phyloP scores from a whole-genome alignment of 1,140 invertebrate species.

The Pomacea maculata region DNA sequence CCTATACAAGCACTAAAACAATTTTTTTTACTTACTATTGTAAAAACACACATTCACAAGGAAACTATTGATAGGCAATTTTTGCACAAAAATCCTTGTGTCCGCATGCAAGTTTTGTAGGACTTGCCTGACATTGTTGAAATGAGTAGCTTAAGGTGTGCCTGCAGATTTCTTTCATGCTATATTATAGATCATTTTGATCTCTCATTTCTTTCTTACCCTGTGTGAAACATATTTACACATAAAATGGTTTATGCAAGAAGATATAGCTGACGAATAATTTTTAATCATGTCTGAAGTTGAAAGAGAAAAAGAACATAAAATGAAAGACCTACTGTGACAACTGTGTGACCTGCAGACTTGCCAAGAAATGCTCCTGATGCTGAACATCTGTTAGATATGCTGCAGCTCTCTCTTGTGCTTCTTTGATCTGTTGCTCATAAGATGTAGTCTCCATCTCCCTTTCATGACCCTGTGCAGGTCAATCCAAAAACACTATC shows the following conservation, averaged over 20 bases:
- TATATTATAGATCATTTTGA: background rate
- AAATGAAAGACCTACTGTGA: slow-evolving; percentile 6
- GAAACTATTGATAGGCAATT: too few species aligned
- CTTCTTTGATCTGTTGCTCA: slow-evolving; percentile 23
- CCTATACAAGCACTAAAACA: too few species aligned
- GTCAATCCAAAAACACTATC: too few species aligned
- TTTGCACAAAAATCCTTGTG: too few species aligned
- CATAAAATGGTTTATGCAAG: too few species aligned
- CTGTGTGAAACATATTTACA: too few species aligned
- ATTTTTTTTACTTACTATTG: too few species aligned
- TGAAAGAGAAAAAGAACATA: slow-evolving; percentile 10
- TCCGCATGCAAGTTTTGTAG: too few species aligned
- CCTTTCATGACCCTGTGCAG: background rate
- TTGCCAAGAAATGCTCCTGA: slow-evolving; percentile 30
- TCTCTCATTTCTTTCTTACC: too few species aligned
- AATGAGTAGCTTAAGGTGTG: background rate
- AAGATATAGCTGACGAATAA: too few species aligned
- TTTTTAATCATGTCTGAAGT: too few species aligned
- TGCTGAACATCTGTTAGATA: slow-evolving; percentile 26
- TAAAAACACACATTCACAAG: too few species aligned
- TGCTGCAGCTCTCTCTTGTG: slow-evolving; percentile 16
- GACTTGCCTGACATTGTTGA: background rate
- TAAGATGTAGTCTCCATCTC: background rate
- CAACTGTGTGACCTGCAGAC: slow-evolving; percentile 27
- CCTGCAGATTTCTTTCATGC: background rate